phyloP scores from a whole-genome alignment of 2,113 vertebrate species.

The Malurus alboscapulatus region DNA sequence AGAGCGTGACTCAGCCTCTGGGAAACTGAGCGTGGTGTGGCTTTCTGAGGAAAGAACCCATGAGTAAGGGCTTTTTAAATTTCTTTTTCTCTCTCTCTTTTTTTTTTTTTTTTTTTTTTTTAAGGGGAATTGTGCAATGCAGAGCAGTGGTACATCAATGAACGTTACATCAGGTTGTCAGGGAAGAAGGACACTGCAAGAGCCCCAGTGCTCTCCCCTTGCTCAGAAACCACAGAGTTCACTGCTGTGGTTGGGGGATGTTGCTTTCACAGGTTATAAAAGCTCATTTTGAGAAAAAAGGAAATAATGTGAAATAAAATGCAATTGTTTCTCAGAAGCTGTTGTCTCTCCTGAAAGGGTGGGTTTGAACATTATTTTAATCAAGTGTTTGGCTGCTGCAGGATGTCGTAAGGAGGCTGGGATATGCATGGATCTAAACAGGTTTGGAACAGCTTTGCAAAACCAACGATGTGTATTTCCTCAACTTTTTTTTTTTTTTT shows the following conservation, averaged over 20 bases:
- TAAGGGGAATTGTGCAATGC: not conserved
- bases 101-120: not conserved
- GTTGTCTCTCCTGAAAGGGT: not conserved
- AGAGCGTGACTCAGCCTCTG: not conserved
- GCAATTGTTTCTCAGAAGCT: not conserved
- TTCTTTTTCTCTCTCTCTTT: not conserved
- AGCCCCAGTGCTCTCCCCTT: not conserved
- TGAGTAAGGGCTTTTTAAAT: not conserved
- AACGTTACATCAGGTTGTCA: not conserved
- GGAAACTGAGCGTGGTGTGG: not conserved
- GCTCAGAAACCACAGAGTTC: not conserved
- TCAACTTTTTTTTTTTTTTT: not conserved
- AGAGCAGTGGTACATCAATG: not conserved
- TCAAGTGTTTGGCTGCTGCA: accelerated
- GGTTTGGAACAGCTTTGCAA: not conserved
- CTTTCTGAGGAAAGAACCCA: slow-evolving; percentile 31
- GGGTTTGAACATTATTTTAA: not conserved
- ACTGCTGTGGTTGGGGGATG: not conserved
- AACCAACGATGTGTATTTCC: not conserved
- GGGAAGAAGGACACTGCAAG: not conserved
- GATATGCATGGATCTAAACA: not conserved
- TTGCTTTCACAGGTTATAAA: not conserved
- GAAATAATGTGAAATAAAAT: not conserved
- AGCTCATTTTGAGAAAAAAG: not conserved
- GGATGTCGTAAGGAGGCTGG: not conserved